Evolutionary conservation across 2,113 vertebrate species (phyloP), one percentile per base, ranked within the genome.

Genomic region (Dasypus novemcinctus): DNA sequence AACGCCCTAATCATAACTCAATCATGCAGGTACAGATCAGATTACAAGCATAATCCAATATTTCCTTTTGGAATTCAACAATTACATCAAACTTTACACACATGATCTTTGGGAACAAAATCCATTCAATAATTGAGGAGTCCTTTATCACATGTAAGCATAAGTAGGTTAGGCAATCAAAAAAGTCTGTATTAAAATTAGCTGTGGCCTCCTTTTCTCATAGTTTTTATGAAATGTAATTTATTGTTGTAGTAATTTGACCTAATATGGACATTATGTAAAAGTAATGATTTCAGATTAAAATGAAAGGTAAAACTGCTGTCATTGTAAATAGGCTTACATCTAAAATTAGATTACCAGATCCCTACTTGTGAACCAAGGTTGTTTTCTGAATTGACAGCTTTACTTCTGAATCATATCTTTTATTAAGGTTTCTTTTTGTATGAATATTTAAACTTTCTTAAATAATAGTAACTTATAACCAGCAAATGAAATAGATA

Each of bases 221-320:
- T 63, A 57, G 1, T 57, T 89, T 84, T 93, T 83, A 85, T n/a
- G 15, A 21, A 85, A 17, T 76, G 1, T 49, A 78, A 54, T 85
- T 91, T 87, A 87, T 79, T 84, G 21, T 64, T 84, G 96, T 61
- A 96, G 95, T 96, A 96, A 96, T 81, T 57, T 96, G 94, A 57
- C 90, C 80, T 97, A 96, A 90, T 96, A 92, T 63, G 96, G 93
- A 97, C 57, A 97, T 96, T 79, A 95, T 74, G 17, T 95, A 91
- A 95, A 96, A 97, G 92, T 80, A 97, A 9, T 69, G 74, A 97
- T 96, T 96, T 97, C 74, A 97, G 96, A 97, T 95, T 87, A 92
- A 97, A 97, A 98, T 97, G 95, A 98, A 97, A 96, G 81, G 52
- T 96, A 96, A 97, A 83, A 97, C 85, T 97, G 64, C 41, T 96